These are phyloP conservation scores for Phataginus tricuspis DNA, from an alignment of 2,797 vertebrate species.

Conservation along the genomic window DNA sequence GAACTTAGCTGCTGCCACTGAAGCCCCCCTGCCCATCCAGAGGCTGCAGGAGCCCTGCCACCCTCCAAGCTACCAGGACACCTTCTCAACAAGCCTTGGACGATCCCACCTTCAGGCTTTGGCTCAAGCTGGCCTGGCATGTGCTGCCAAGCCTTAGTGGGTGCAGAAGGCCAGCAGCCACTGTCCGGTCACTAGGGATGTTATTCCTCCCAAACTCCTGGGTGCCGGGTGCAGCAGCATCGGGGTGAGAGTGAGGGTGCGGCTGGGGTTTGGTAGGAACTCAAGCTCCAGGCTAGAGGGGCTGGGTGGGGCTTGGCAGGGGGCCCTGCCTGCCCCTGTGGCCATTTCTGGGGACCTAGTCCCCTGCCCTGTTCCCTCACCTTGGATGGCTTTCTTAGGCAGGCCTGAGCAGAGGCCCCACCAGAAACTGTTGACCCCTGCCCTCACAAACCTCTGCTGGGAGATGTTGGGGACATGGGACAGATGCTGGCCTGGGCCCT, in stretches of 20 bases:
- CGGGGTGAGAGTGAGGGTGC: background rate
- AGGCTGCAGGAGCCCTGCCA: background rate
- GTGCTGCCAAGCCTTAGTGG: background rate
- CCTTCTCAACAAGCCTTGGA: background rate
- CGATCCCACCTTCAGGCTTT: background rate
- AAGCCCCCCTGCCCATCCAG: background rate
- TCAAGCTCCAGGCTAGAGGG: background rate
- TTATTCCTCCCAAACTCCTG: background rate
- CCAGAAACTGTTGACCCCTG: background rate
- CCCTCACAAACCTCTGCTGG: background rate
- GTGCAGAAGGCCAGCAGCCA: background rate
- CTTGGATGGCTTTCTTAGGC: background rate
- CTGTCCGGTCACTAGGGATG: background rate
- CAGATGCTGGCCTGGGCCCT: background rate
- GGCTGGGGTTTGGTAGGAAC: conserved; percentile 47
- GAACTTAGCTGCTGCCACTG: background rate
- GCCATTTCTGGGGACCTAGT: background rate
- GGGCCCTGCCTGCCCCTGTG: conserved; percentile 27
- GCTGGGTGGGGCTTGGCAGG: conserved; percentile 15
- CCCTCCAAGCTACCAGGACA: background rate
- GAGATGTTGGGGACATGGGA: background rate
- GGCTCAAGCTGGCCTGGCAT: background rate
- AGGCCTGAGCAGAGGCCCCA: background rate
- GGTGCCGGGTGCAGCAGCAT: background rate
- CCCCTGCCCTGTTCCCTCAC: background rate